Base-by-base conservation (phyloP, 2,113 vertebrate species). In the Lagopus muta region DNA sequence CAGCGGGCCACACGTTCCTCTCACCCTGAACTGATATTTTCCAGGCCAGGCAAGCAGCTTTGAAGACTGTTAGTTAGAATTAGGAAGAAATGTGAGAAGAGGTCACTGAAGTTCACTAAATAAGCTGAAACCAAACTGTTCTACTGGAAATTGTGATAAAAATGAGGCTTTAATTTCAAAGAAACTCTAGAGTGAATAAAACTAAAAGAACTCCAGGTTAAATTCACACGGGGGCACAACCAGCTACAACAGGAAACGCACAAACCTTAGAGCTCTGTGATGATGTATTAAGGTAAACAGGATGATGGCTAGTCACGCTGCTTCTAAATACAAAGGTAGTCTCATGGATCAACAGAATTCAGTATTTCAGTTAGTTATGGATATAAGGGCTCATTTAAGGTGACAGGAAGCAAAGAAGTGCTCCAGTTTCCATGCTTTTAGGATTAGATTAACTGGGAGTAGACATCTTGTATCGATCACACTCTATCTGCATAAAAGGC, bases 251-350 rank as follows among this genome's bases (percentile, higher is more conserved):
- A 77, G 36, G 67, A 80, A 82, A 70, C 28, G 85, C 28, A 69
- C 2, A 52, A 6, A 82, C 24, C 21, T 43, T 21, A 42, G 36
- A 88, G 47, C 34, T 80, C 72, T 42, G 12, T 50, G 19, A 42
- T 40, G 16, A 19, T 4, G 7, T 42, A 67, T 45, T 64, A 74
- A 55, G 38, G 34, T 54, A 73, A 74, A 21, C 4, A 77, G 34
- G 28, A 10, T 8, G n/a, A 38, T 65, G 45, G 90, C 27, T 66
- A n/a, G 64, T 42, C 0, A 0, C 48, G 38, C 54, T 12, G 16
- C 48, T 65, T 90, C 32, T 76, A 79, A 72, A 84, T 28, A 40
- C 21, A 81, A 85, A 78, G 13, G 9, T 27, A 81, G 36, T 8
- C 57, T 81, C 36, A 16, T 38, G 36, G 10, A 78, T 79, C 62